These are phyloP conservation scores for Leptodactylus fallax DNA, from an alignment of 2,797 vertebrate genomes.

Conservation along the genomic window DNA sequence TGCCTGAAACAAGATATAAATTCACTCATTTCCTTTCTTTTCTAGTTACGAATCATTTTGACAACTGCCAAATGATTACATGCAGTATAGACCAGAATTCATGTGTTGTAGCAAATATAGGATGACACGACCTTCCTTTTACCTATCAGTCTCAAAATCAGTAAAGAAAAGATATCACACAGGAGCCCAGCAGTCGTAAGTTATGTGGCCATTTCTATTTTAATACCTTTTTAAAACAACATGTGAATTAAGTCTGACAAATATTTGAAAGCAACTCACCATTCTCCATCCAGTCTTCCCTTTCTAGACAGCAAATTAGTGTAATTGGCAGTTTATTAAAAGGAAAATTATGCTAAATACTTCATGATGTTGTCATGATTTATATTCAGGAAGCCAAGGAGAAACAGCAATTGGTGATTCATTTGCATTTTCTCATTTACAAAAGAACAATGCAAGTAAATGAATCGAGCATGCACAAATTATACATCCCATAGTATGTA, in stretches of 20 bases:
- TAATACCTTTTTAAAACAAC: constrained; percentile 70
- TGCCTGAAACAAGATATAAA: constrained; percentile 8
- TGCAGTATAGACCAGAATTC: constrained; percentile 9
- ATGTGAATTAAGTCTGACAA: constrained; percentile 68
- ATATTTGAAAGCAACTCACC: constrained; percentile 62
- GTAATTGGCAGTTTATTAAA: constrained; percentile 91
- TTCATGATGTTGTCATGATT: constrained; percentile 80
- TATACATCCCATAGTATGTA: constrained; percentile 69
- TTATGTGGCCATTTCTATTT: constrained; percentile 65
- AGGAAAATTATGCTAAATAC: constrained; percentile 89
- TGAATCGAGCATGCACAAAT: constrained; percentile 74
- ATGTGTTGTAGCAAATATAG: constrained; percentile 41
- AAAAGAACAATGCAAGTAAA: constrained; percentile 79
- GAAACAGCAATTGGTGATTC: constrained; percentile 69
- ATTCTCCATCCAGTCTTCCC: constrained; percentile 65
- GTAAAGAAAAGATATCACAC: constrained; percentile 69
- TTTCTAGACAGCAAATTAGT: constrained; percentile 72
- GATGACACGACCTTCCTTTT: constrained; percentile 49
- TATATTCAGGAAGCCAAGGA: constrained; percentile 74
- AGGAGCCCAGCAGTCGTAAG: constrained; percentile 65
- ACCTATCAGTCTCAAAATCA: constrained; percentile 57
- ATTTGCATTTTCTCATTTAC: constrained; percentile 86
- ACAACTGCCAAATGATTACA: constrained; percentile 41
- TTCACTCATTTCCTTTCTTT: constrained; percentile 36
- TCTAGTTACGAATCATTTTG: constrained; percentile 25